These are phyloP conservation scores for Nemurella pictetii DNA, from an alignment of 2,888 invertebrate species.

Conservation along the genomic window DNA sequence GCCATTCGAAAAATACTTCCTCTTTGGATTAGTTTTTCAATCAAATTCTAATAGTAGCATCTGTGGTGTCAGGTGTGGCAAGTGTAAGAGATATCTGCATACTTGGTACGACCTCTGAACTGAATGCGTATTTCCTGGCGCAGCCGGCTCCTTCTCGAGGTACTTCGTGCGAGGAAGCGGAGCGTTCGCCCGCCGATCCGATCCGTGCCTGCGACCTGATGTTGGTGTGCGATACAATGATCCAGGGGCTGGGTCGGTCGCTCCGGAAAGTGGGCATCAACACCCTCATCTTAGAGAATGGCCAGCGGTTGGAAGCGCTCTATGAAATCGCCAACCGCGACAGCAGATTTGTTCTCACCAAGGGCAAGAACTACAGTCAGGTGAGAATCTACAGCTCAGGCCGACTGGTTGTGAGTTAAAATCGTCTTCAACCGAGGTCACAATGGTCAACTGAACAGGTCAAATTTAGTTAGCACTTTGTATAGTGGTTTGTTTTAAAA, in stretches of 20 bases:
- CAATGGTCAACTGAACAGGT: too few species aligned
- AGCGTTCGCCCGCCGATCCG: slow-evolving; percentile 9
- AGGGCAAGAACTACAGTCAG: slow-evolving; percentile 52
- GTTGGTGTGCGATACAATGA: slow-evolving; percentile 64
- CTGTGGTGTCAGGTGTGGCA: too few species aligned
- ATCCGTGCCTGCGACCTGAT: slow-evolving; percentile 43
- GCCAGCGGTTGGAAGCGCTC: slow-evolving; percentile 57
- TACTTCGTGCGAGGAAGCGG: background rate
- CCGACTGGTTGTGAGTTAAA: too few species aligned
- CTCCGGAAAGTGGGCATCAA: slow-evolving; percentile 67
- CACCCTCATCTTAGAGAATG: slow-evolving; percentile 57
- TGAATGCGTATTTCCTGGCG: too few species aligned
- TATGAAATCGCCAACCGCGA: slow-evolving; percentile 57
- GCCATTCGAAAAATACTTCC: background rate
- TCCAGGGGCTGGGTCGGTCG: slow-evolving; percentile 62
- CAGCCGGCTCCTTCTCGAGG: background rate
- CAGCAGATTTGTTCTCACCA: slow-evolving; percentile 60
- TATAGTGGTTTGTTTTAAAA: too few species aligned
- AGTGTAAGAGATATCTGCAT: too few species aligned
- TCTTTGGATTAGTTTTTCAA: too few species aligned
- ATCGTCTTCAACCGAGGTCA: too few species aligned
- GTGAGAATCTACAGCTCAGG: slow-evolving; percentile 47
- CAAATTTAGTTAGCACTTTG: too few species aligned
- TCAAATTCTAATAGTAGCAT: too few species aligned
- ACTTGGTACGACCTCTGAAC: too few species aligned